These are phyloP conservation scores for Drosophila parvula DNA, from an alignment of 1,140 invertebrate species.

Conservation along the genomic window DNA sequence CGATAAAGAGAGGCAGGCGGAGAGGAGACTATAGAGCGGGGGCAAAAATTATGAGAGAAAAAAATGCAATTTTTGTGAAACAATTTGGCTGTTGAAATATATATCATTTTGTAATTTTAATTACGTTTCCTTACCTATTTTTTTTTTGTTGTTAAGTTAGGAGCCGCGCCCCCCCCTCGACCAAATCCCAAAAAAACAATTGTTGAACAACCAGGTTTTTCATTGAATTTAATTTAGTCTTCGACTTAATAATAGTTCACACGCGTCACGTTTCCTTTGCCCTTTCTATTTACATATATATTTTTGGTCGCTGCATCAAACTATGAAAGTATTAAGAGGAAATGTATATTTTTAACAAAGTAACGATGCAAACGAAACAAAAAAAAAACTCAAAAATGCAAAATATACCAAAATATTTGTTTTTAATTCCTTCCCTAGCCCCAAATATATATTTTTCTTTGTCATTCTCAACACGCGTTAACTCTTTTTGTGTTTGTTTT, in stretches of 20 bases:
- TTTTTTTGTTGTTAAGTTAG: slow-evolving; percentile 45
- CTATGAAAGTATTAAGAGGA: slow-evolving; percentile 46
- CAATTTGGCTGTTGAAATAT: slow-evolving; percentile 80
- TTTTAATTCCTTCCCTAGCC: slow-evolving; percentile 19
- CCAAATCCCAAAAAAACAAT: slow-evolving; percentile 20
- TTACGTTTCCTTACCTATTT: slow-evolving; percentile 63
- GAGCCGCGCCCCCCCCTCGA: slow-evolving; percentile 8
- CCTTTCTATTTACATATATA: slow-evolving; percentile 23
- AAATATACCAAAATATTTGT: slow-evolving; percentile 46
- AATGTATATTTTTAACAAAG: slow-evolving; percentile 29
- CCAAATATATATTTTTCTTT: slow-evolving; percentile 12
- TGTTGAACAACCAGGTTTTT: slow-evolving; percentile 22
- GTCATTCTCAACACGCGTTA: slow-evolving; percentile 6
- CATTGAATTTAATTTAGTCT: slow-evolving; percentile 32
- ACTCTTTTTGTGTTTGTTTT: slow-evolving; percentile 6
- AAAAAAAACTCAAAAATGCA: slow-evolving; percentile 42
- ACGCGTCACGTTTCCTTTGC: slow-evolving; percentile 9
- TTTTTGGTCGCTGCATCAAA: slow-evolving; percentile 32
- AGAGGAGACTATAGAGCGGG: slow-evolving; percentile 22
- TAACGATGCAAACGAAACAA: slow-evolving; percentile 18
- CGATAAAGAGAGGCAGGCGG: slow-evolving; percentile 4
- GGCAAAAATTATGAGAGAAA: slow-evolving; percentile 17
- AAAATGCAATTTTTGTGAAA: slow-evolving; percentile 81
- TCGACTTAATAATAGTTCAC: background rate
- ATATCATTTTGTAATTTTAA: slow-evolving; percentile 54